Evolutionary conservation across 1,140 invertebrate genomes (phyloP).

Genomic region (Pseudachorutes palmiensis): DNA sequence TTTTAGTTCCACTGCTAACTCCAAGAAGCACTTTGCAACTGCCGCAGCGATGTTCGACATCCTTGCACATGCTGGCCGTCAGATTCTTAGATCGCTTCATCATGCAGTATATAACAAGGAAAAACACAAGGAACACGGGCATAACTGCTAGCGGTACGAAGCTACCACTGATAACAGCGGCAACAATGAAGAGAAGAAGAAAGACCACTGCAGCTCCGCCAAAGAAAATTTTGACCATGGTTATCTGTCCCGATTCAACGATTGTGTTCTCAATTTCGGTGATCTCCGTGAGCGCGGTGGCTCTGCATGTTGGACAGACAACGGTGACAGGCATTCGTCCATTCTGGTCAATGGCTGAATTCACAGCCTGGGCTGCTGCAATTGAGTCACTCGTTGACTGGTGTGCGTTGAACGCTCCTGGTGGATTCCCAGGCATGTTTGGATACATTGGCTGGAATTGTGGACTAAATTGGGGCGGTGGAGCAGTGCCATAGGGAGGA

Average conservation of each 20-base stretch:
- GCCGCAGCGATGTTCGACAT: not conserved
- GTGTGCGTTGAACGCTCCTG: not conserved
- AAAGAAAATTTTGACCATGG: not conserved
- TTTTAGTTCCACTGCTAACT: not conserved
- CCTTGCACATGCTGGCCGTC: not conserved
- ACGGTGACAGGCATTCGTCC: not conserved
- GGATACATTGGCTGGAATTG: not conserved
- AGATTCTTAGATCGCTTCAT: not conserved
- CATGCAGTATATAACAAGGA: not conserved
- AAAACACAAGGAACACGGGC: not conserved
- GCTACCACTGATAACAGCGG: not conserved
- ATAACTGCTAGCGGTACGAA: not conserved
- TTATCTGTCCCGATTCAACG: not conserved
- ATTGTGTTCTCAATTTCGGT: not conserved
- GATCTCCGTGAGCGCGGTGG: not conserved
- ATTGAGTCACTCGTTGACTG: not conserved
- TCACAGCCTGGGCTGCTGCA: conserved; percentile 1
- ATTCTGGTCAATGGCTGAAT: not conserved
- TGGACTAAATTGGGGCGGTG: not conserved
- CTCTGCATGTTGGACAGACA: not conserved
- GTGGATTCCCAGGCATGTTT: not conserved
- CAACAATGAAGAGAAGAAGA: not conserved
- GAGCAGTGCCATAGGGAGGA: too few relatives aligned
- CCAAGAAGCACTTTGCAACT: not conserved
- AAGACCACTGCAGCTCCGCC: not conserved